Evolutionary conservation across 2,797 vertebrate species (phyloP).

Genomic region (Telmatherina bonti): DNA sequence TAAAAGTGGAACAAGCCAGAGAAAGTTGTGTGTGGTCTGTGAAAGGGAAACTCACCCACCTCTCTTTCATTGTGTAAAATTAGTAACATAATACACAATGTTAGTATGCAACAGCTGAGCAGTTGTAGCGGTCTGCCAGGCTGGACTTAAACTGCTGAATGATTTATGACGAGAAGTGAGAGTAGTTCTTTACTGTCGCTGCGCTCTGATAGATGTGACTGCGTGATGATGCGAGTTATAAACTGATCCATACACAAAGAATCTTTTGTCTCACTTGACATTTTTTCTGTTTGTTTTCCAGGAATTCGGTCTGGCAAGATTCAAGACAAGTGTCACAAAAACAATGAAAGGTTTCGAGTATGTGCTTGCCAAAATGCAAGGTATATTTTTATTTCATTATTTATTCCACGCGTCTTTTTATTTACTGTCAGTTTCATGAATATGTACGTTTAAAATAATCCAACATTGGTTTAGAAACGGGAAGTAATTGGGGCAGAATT

Average conservation of each 20-base stretch:
- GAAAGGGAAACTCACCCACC: conserved; percentile 7
- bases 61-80: conserved; percentile 20
- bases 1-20: conserved; percentile 25
- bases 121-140: background rate
- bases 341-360: conserved; percentile 97
- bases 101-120: conserved; percentile 37
- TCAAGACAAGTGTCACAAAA: conserved; percentile 95
- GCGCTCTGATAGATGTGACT: background rate
- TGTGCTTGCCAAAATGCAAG: conserved; percentile 94
- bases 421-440: background rate
- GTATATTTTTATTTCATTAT: conserved; percentile 68
- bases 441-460: background rate
- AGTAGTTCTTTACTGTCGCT: conserved; percentile 7
- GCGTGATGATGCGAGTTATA: conserved; percentile 5
- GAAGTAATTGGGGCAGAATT: background rate
- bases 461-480: background rate
- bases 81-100: conserved; percentile 33
- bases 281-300: conserved; percentile 64
- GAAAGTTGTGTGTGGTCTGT: conserved; percentile 5
- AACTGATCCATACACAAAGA: conserved; percentile 6
- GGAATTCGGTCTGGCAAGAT: conserved; percentile 96
- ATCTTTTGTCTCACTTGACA: conserved; percentile 14
- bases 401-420: background rate
- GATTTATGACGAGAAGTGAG: conserved; percentile 25
- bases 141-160: conserved; percentile 10